A percentile compares a stretch with the other conserved stretches of the same genome.
These are phyloP conservation scores for Macaca nemestrina DNA, from an alignment of 2,113 vertebrate species.

Conservation along the genomic window DNA sequence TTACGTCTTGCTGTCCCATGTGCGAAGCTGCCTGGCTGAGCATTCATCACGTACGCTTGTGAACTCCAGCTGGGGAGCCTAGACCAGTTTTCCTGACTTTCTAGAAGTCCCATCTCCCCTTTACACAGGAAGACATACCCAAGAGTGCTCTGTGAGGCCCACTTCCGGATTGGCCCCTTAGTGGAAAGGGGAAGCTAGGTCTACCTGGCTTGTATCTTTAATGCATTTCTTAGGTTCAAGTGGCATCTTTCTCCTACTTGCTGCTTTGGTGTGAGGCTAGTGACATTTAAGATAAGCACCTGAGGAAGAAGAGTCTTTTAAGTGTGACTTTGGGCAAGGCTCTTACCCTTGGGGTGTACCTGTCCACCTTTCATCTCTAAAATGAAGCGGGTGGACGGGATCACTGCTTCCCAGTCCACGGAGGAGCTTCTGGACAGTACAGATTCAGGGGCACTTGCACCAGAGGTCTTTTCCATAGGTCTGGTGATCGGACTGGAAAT, in stretches of 20 bases:
- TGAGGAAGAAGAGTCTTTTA: not conserved
- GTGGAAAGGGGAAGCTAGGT: not conserved
- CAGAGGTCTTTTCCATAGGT: not conserved
- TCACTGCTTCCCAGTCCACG: not conserved
- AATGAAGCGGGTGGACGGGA: not conserved
- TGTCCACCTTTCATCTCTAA: not conserved
- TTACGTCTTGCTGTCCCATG: slow-evolving; percentile 4
- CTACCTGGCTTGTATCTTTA: not conserved
- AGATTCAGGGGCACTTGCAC: too few relatives aligned
- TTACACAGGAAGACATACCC: not conserved
- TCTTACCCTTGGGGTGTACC: not conserved
- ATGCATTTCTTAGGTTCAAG: not conserved
- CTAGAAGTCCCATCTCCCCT: not conserved
- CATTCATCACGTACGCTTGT: rapidly evolving
- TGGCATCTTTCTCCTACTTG: not conserved
- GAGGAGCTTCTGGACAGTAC: not conserved
- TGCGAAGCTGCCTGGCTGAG: slow-evolving; percentile 47
- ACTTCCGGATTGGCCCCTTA: not conserved
- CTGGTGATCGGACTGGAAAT: not conserved
- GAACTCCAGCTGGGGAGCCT: not conserved
- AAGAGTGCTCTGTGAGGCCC: not conserved
- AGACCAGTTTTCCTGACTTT: not conserved
- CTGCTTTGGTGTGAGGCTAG: not conserved
- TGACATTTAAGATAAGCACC: not conserved
- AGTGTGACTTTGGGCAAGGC: not conserved